Evolutionary conservation across 92 coral and sea anemone genomes (phyloP), one percentile per base, ranked within the genome.

Genomic region (Scolanthus callimorphus): DNA sequence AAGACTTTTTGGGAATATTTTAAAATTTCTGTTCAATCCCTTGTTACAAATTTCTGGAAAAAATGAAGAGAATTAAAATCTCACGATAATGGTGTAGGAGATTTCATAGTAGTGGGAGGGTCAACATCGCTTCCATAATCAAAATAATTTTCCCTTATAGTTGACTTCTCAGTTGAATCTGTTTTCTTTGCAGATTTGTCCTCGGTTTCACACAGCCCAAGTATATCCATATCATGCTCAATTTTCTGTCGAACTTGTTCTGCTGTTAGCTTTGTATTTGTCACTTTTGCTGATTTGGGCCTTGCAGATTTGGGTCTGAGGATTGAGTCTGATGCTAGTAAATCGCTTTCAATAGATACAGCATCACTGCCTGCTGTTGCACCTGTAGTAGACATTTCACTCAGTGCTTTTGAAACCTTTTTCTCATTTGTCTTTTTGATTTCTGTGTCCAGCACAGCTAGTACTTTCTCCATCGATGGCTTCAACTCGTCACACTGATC

Each of bases 91-190:
- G 15, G 8, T 34, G 41, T 34, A 34, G 41, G 15, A 34, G 15
- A 6, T 15, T 6, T 6, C 41, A 6, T 34, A 6, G 15, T 34
- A 15, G 8, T 34, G 15, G 41, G 41, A 15, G 41, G 39, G 8
- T 87, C 90, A 22, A 73, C 76, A 26, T 87, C 96, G 44, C 84
- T 84, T 25, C 96, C 96, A 87, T 87, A 87, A 57, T 87, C 96
- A 78, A 87, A 87, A 39, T 83, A 87, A 68, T 87, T 79, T 20
- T 72, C 85, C 39, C 96, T 80, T 24, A 87, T 90, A 41, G 96
- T 87, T 6, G 86, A 73, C 60, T 15, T 74, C 17, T 25, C 44
- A 2, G 41, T 55, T 28, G 20, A 22, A 31, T 4, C 60, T 23
- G 3, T 44, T 39, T 48, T 3, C 23, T 27, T 52, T n/a, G 20